Evolutionary conservation across 2,888 invertebrate species (phyloP).

Genomic region (Tetrapedia diversipes): DNA sequence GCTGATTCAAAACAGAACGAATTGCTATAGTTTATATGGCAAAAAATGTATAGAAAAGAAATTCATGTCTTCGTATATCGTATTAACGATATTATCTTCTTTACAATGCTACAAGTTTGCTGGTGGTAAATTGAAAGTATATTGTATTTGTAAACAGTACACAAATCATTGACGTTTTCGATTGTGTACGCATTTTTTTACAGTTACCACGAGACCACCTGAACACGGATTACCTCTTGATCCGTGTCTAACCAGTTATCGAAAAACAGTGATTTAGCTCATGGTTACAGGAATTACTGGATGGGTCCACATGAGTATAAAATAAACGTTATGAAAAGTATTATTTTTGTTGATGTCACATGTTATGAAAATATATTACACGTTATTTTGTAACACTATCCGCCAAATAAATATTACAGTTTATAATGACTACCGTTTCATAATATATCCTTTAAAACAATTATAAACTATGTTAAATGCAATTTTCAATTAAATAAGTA

Average conservation of each 20-base stretch:
- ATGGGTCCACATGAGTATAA: conserved; percentile 66
- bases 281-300: conserved; percentile 58
- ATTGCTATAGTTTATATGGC: conserved; percentile 26
- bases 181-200: conserved; percentile 42
- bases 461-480: neutral
- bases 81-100: conserved; percentile 32
- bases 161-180: conserved; percentile 23
- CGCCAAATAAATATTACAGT: conserved; percentile 75
- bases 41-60: conserved; percentile 29
- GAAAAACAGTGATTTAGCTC: conserved; percentile 47
- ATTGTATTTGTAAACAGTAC: conserved; percentile 39
- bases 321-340: conserved; percentile 49
- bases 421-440: conserved; percentile 66
- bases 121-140: conserved; percentile 51
- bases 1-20: conserved; percentile 37
- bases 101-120: conserved; percentile 35
- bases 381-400: conserved; percentile 80
- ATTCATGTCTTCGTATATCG: conserved; percentile 28
- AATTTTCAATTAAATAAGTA: conserved; percentile 51
- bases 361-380: conserved; percentile 75
- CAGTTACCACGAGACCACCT: conserved; percentile 34
- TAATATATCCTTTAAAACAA: conserved; percentile 21
- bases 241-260: conserved; percentile 46
- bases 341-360: conserved; percentile 77
- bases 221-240: conserved; percentile 33